Base-by-base conservation (phyloP, 2,113 vertebrate genomes). In the Triplophysa rosa region DNA sequence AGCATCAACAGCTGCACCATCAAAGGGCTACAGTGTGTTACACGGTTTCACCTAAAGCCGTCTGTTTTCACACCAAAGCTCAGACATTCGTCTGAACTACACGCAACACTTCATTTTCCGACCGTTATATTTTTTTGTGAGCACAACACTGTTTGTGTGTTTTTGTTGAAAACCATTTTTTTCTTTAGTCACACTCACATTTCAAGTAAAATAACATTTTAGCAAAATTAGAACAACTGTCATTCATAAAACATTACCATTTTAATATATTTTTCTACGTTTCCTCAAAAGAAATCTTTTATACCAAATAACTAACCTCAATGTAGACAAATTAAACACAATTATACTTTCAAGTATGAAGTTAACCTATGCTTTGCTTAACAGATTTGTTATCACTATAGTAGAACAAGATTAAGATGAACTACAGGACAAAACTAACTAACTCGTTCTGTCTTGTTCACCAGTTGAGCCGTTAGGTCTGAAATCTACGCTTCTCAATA, bases 1-100 rank as follows among this genome's bases (percentile, higher is more conserved):
- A 92, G 86, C 86, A 84, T 85, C 88, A 89, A 88, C 91, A 91
- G 91, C 89, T 91, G 90, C 87, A 79, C 85, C 88, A 88, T 93
- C 87, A 92, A 91, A 92, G 89, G 64, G 47, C 42, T 73, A 6
- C 63, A 86, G 80, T 59, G 65, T 80, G 84, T 83, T 85, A 86
- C 87, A 90, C 83, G 64, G 88, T 91, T 85, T 88, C 87, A 86
- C 86, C 82, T 80, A 79, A 71, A 67, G 29, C 37, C 2, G 1
- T 59, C 29, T 73, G 12, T 54, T 17, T 73, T 73, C 70, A 61
- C 56, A 1, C 21, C 3, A 0, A 73, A 61, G 37, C 71, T 24
- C 71, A 23, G 37, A 73, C 54, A 61, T 45, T 42, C 14, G 56
- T 71, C 52, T 75, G 71, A 79, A 37, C 49, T 67, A 82, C 61